Percentiles rank a stretch among this genome's conserved stretches.
Conservation (phyloP, 2,797 vertebrate genomes). For the Calcarius lapponicus region DNA sequence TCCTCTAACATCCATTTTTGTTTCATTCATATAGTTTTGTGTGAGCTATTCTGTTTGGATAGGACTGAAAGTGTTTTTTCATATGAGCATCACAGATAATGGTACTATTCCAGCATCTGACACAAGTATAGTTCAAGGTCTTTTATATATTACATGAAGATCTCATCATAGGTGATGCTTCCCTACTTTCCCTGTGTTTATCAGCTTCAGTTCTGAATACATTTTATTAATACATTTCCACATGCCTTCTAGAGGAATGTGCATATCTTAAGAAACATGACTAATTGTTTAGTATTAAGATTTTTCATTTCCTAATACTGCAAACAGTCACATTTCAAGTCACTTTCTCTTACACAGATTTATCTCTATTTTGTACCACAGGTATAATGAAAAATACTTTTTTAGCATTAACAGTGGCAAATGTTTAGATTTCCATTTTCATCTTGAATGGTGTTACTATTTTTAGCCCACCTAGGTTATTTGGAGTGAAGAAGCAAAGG, state of each 20-base stretch:
- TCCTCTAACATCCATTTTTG: not conserved
- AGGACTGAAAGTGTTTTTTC: not conserved
- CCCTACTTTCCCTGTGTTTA: not conserved
- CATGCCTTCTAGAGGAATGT: not conserved
- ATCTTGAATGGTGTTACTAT: not conserved
- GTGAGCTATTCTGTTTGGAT: not conserved
- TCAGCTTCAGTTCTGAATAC: not conserved
- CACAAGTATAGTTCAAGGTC: not conserved
- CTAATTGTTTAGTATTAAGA: not conserved
- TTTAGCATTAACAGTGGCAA: not conserved
- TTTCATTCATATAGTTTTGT: not conserved
- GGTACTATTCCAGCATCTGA: not conserved
- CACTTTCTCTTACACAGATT: not conserved
- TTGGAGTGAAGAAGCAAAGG: not conserved
- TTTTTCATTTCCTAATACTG: not conserved
- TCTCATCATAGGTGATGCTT: not conserved
- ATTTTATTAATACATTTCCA: not conserved
- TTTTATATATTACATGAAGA: not conserved
- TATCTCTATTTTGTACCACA: not conserved
- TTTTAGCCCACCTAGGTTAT: constrained; percentile 10
- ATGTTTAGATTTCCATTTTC: not conserved
- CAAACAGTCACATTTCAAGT: not conserved
- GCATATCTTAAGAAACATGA: not conserved
- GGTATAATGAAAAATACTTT: not conserved
- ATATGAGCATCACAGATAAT: not conserved